These are phyloP conservation scores for Nephrotoma appendiculata DNA, from an alignment of 2,888 invertebrate genomes.

Conservation along the genomic window DNA sequence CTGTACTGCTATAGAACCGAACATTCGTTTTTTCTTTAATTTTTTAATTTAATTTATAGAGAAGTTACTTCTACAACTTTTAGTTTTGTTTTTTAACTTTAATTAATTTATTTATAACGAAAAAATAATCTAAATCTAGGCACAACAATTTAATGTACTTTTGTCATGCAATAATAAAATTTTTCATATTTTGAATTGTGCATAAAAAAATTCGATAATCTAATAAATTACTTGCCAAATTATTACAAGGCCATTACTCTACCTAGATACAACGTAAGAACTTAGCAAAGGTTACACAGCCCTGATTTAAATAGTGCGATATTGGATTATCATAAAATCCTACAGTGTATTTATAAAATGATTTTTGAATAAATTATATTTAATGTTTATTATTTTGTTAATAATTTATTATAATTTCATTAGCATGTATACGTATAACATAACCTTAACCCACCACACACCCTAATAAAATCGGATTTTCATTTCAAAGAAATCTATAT, in stretches of 20 bases:
- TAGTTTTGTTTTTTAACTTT: not conserved
- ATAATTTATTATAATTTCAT: not conserved
- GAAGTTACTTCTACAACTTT: not conserved
- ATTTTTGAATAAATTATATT: not conserved
- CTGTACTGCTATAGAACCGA: not conserved
- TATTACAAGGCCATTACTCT: not conserved
- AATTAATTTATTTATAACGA: not conserved
- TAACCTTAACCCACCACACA: not conserved
- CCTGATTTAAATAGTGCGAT: not conserved
- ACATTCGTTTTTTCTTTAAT: not conserved
- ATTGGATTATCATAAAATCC: not conserved
- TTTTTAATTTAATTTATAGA: not conserved
- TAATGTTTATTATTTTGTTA: not conserved
- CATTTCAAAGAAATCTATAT: not conserved
- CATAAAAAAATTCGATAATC: not conserved
- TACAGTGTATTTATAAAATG: not conserved
- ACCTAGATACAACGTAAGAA: not conserved
- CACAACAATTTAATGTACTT: not conserved
- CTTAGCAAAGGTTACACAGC: not conserved
- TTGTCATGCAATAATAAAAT: not conserved
- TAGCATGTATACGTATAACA: not conserved
- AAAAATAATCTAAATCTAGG: not conserved
- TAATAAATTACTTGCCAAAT: not conserved
- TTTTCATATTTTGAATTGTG: no score
- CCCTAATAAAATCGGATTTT: not conserved